phyloP scores from a whole-genome alignment of 1,140 invertebrate species.

The Oncopodura yosiiana region DNA sequence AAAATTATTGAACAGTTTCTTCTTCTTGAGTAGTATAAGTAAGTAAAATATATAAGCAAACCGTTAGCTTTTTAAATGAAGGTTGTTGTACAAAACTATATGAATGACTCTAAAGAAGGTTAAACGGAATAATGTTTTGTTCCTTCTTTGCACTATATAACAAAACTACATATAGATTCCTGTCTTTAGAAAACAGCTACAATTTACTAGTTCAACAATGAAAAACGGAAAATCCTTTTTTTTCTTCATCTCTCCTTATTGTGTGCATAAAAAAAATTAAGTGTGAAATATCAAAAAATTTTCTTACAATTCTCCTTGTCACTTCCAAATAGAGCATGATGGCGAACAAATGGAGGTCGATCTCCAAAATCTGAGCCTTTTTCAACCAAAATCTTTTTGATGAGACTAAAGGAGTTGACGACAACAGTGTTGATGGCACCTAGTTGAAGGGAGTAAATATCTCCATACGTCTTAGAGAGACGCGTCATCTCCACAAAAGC shows the following conservation, averaged over 20 bases:
- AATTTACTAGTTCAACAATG: too few relatives aligned
- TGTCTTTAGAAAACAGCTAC: too few relatives aligned
- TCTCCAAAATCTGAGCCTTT: conserved; percentile 72
- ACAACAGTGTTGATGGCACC: conserved; percentile 62
- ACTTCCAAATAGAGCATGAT: conserved; percentile 53
- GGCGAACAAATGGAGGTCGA: conserved; percentile 65
- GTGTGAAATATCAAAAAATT: conserved; percentile 12
- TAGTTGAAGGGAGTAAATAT: conserved; percentile 61
- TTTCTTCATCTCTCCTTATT: not conserved
- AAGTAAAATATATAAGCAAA: not conserved
- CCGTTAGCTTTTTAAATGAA: not conserved
- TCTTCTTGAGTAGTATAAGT: not conserved
- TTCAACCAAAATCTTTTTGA: conserved; percentile 67
- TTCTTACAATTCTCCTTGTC: conserved; percentile 63
- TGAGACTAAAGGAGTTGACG: conserved; percentile 60
- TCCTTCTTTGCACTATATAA: too few relatives aligned
- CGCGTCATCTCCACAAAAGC: conserved; percentile 65
- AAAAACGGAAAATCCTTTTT: too few relatives aligned
- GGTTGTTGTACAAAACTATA: not conserved
- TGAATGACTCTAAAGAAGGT: conserved; percentile 18
- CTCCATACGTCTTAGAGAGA: conserved; percentile 59
- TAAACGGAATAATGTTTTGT: conserved; percentile 24
- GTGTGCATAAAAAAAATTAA: not conserved
- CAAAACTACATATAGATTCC: too few relatives aligned
- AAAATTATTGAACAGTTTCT: not conserved